Evolutionary conservation across 2,888 invertebrate genomes (phyloP).

Genomic region (Hypomecis atomaria): DNA sequence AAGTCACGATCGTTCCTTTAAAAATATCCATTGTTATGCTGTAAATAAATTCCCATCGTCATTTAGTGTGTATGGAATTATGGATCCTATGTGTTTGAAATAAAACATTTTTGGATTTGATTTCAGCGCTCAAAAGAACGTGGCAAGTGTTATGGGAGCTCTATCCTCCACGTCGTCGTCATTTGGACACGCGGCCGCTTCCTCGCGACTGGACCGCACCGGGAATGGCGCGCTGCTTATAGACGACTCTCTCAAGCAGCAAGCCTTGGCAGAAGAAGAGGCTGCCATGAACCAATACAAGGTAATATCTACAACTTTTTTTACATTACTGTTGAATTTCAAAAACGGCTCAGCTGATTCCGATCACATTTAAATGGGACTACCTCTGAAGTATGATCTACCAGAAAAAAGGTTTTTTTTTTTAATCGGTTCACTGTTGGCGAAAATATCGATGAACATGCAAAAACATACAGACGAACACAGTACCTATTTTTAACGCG

Average conservation of each 20-base stretch:
- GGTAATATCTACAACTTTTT: no score
- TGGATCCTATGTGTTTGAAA: neutral
- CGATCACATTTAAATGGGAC: no score
- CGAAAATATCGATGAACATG: neutral
- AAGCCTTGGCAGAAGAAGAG: conserved; percentile 97
- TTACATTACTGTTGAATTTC: no score
- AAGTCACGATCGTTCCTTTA: no score
- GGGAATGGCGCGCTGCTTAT: conserved; percentile 88
- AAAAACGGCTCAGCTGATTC: no score
- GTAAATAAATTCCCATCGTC: no score
- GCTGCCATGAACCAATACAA: conserved; percentile 98
- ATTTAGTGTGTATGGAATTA: neutral
- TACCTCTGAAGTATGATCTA: no score
- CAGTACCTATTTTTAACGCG: no score
- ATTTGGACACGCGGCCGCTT: conserved; percentile 93
- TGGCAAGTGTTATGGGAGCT: conserved; percentile 94
- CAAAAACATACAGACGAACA: no score
- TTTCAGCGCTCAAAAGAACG: conserved; percentile 92
- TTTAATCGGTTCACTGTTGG: neutral
- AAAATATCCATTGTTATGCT: no score
- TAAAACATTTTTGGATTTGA: no score
- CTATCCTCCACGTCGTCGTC: conserved; percentile 94
- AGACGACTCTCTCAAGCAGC: conserved; percentile 93
- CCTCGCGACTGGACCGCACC: conserved; percentile 88
- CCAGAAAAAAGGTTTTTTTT: no score